These are phyloP conservation scores for Pristionchus pacificus DNA, from an alignment of 1,140 invertebrate species.

Conservation along the genomic window DNA sequence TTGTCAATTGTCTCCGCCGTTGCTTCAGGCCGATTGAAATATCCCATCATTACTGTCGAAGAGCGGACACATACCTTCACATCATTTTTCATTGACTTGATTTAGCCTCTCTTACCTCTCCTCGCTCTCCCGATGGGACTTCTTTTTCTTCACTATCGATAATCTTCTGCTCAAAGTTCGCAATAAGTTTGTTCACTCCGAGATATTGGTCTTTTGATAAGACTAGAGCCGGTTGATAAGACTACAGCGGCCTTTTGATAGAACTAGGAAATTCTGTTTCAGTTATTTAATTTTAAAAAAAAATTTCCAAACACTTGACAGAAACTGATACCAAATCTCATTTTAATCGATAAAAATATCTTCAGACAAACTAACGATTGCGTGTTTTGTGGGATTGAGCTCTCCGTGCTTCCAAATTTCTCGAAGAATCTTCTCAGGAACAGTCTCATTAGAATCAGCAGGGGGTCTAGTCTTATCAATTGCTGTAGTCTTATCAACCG, in stretches of 20 bases:
- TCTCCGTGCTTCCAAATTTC: constrained; percentile 20
- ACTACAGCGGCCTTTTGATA: too few species aligned
- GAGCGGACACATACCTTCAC: constrained; percentile 12
- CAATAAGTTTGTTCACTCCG: constrained; percentile 28
- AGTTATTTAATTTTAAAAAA: too few species aligned
- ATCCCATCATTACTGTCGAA: constrained; percentile 46
- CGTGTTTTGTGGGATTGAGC: constrained; percentile 18
- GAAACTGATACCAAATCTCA: too few species aligned
- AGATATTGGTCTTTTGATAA: constrained; percentile 10
- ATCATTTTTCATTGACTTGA: neutral
- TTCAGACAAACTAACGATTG: constrained; percentile 4
- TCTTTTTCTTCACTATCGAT: neutral
- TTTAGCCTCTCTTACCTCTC: neutral
- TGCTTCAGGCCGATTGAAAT: constrained; percentile 39
- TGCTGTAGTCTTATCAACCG: too few species aligned
- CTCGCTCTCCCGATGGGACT: neutral
- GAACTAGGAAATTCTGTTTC: too few species aligned
- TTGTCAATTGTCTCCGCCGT: constrained; percentile 65
- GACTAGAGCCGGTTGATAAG: constrained; percentile 24
- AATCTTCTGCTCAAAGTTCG: constrained; percentile 31
- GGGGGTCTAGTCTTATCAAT: too few species aligned
- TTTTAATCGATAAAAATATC: too few species aligned
- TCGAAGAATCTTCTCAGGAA: constrained; percentile 17
- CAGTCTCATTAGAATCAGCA: neutral
- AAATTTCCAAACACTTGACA: too few species aligned